A percentile compares a stretch with the other conserved stretches of the same genome.
phyloP scores from a whole-genome alignment of 2,113 vertebrate species.

The Triplophysa dalaica region DNA sequence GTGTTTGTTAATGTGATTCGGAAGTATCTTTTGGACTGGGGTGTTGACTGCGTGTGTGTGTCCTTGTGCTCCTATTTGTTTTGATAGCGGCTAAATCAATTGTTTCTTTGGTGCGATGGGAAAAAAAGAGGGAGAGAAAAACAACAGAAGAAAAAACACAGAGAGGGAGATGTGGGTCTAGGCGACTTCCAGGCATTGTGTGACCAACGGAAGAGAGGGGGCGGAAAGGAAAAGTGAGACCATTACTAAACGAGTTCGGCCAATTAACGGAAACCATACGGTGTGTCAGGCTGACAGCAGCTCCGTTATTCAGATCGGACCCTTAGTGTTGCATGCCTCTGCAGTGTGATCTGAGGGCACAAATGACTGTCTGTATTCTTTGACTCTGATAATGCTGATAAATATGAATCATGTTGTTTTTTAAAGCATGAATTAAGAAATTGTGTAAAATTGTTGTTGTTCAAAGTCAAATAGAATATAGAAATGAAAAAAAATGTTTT shows the following conservation, averaged over 20 bases:
- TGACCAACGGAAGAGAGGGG: conserved; percentile 70
- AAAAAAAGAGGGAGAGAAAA: conserved; percentile 50
- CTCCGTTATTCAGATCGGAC: conserved; percentile 26
- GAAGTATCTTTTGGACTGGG: conserved; percentile 58
- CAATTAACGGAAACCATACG: conserved; percentile 75
- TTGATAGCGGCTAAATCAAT: conserved; percentile 62
- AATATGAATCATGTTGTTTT: not conserved
- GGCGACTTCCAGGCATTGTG: conserved; percentile 80
- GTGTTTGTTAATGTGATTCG: conserved; percentile 55
- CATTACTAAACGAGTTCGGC: conserved; percentile 74
- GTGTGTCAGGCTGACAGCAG: conserved; percentile 66
- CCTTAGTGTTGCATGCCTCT: conserved; percentile 42
- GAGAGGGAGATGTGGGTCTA: conserved; percentile 73
- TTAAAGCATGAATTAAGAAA: not conserved
- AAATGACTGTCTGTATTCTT: not conserved
- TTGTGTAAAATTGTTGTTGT: not conserved
- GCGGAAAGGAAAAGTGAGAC: conserved; percentile 76
- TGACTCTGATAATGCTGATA: not conserved
- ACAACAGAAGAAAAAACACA: conserved; percentile 71
- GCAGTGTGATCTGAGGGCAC: conserved; percentile 27
- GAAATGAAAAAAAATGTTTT: too few species aligned
- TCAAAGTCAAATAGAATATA: too few species aligned
- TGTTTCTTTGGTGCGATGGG: conserved; percentile 55
- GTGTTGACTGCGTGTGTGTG: conserved; percentile 56
- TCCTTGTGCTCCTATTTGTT: conserved; percentile 67